A percentile compares a stretch with the other conserved stretches of the same genome.
These are phyloP conservation scores for Epistrophella euchroma DNA, from an alignment of 2,888 invertebrate genomes.

Conservation along the genomic window DNA sequence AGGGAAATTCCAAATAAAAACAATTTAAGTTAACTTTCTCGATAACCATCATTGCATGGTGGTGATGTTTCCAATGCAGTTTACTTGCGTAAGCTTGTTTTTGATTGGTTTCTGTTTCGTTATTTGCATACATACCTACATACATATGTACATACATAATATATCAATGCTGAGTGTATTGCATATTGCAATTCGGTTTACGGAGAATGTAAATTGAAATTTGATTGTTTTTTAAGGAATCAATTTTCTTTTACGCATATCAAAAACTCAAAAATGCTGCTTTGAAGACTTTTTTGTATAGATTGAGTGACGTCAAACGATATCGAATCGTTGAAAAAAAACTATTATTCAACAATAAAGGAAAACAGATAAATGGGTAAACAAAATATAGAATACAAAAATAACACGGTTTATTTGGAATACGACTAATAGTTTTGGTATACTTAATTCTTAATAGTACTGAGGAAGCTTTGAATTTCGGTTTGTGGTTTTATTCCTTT, in stretches of 20 bases:
- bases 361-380: neutral
- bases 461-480: too few species aligned
- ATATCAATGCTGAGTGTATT: neutral
- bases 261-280: neutral
- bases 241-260: neutral
- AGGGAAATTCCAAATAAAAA: neutral
- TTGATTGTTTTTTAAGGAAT: neutral
- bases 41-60: slow-evolving; percentile 1
- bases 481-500: too few species aligned
- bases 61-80: neutral
- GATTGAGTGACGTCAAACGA: neutral
- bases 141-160: too few species aligned
- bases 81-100: neutral
- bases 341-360: neutral
- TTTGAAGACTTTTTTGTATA: neutral
- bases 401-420: too few species aligned
- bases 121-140: neutral
- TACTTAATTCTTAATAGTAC: too few species aligned
- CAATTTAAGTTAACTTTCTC: neutral
- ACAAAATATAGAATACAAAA: neutral
- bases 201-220: neutral
- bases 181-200: neutral
- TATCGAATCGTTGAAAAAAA: neutral
- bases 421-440: too few species aligned
- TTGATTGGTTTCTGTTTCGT: slow-evolving; percentile 4